Evolutionary conservation across 2,113 vertebrate species (phyloP).

Genomic region (Gallinago undulata): DNA sequence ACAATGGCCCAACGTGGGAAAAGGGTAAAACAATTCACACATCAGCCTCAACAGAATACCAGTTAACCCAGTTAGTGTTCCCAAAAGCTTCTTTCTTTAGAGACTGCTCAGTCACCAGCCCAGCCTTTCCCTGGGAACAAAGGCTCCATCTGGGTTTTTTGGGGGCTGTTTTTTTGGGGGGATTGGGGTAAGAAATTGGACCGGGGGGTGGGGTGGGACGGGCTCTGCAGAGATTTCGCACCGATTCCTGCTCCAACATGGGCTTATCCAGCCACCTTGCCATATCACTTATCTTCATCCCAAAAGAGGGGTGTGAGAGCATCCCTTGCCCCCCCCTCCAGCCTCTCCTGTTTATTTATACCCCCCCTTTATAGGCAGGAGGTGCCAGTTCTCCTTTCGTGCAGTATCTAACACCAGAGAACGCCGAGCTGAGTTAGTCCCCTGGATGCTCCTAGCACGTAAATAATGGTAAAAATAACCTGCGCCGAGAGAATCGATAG

Average conservation of each 20-base stretch:
- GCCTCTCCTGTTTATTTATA: neutral
- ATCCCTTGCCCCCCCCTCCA: rapidly evolving
- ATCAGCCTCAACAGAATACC: neutral
- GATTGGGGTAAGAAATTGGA: rapidly evolving
- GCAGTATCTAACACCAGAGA: neutral
- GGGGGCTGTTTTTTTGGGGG: no score
- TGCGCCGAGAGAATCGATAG: neutral
- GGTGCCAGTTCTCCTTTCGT: neutral
- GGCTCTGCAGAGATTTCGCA: neutral
- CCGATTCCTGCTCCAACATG: rapidly evolving
- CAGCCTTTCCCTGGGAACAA: neutral
- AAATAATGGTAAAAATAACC: conserved; percentile 14
- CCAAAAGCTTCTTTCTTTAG: neutral
- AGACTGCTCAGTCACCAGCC: neutral
- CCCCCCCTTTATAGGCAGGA: neutral
- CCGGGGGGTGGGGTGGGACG: rapidly evolving
- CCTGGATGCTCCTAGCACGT: neutral
- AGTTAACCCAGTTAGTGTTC: neutral
- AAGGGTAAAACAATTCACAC: neutral
- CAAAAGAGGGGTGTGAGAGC: rapidly evolving
- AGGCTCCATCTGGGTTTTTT: neutral
- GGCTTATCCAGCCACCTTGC: neutral
- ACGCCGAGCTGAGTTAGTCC: neutral
- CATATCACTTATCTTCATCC: rapidly evolving
- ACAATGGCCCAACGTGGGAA: neutral